These are phyloP conservation scores for Bergia sp. DNA, from an alignment of 92 coral and sea anemone species.

Conservation along the genomic window DNA sequence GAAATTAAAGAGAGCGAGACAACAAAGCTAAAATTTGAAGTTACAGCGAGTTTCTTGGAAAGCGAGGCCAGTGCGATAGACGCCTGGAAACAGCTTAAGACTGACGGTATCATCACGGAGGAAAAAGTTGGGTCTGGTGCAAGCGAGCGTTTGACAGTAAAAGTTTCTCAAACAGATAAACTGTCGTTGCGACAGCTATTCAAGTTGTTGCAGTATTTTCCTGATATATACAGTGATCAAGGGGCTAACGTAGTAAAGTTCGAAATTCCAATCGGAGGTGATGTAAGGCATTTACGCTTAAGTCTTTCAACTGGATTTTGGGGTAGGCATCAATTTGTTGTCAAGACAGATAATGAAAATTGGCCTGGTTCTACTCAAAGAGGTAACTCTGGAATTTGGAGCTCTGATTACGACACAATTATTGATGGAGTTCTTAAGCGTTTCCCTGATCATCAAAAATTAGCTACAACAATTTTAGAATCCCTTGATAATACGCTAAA, in stretches of 20 bases:
- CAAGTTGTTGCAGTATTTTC: constrained; percentile 40
- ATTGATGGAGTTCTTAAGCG: constrained; percentile 7
- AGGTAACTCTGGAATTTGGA: not conserved
- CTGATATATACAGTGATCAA: constrained; percentile 22
- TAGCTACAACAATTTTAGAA: constrained; percentile 30
- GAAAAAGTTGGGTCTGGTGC: not conserved
- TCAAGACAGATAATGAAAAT: constrained; percentile 11
- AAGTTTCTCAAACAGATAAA: constrained; percentile 3
- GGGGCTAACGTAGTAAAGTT: not conserved
- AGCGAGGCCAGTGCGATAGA: not conserved
- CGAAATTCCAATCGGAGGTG: constrained; percentile 55
- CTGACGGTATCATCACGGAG: not conserved
- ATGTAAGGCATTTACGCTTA: constrained; percentile 24
- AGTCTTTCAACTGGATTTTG: not conserved
- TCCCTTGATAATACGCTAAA: not conserved
- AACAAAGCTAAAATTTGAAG: constrained; percentile 39
- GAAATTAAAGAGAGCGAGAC: not conserved
- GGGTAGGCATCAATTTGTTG: constrained; percentile 33
- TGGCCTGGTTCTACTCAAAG: constrained; percentile 30
- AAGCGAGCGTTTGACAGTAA: not conserved
- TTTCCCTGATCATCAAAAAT: constrained; percentile 3
- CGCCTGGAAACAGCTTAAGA: constrained; percentile 25
- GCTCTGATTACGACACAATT: constrained; percentile 37
- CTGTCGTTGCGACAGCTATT: constrained; percentile 31
- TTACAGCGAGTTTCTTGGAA: constrained; percentile 43